Base-by-base conservation (phyloP, 2,888 invertebrate genomes). In the Spicauda simplicius region DNA sequence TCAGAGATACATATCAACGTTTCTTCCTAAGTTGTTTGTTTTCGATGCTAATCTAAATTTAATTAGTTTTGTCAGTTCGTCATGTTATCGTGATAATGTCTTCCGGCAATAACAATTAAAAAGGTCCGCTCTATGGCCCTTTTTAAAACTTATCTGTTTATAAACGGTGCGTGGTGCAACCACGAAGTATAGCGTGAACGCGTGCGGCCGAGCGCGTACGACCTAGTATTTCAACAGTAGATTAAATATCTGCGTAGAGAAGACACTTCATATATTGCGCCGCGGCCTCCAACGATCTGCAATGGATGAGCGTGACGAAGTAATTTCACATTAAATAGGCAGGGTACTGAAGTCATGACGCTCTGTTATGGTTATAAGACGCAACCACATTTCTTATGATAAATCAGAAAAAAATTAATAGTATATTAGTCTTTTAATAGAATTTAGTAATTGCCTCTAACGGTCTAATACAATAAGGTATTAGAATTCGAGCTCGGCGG, bases 161-260 rank as follows among this genome's bases (percentile, higher is more conserved):
- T 25, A 56, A 50, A 48, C n/a, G 11, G 18, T 19, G 33, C 16
- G 58, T 70, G 63, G 71, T 68, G 74, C 69, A 74, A 74, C 64
- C 64, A 50, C 70, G 54, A 69, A 69, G 69, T 71, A 64, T 67
- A 62, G 66, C 53, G 70, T 72, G 59, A 57, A 66, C 59, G 72
- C 72, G 69, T 70, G 80, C 77, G 73, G 69, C 64, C 67, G 72
- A 76, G 77, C 80, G 73, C 78, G 79, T 80, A 73, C 72, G 57
- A 73, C 66, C 71, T 71, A 61, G 64, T 20, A 30, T 55, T 63
- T 25, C 55, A 55, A 55, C 25, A 18, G 41, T 1, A 30, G 45
- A 55, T 1, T 63, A 63, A 45, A 55, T 14, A 52, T 55, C 10
- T 7, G 30, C n/a, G 16, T 20, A 45, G 45, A 45, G 7, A 45